These are phyloP conservation scores for Dichetophora obliterata DNA, from an alignment of 2,888 invertebrate genomes.

Conservation along the genomic window DNA sequence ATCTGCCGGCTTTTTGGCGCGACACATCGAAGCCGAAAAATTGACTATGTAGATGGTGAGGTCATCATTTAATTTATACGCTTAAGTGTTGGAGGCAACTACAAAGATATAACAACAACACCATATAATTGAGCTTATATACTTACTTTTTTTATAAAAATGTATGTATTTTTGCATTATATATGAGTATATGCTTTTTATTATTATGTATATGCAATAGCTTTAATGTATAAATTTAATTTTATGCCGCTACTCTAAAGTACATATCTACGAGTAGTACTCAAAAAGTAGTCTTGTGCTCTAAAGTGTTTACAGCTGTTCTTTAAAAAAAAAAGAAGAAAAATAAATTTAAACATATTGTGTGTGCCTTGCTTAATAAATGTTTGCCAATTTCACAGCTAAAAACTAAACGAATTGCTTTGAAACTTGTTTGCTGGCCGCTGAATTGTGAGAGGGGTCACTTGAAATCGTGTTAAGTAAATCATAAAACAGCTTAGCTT, in stretches of 20 bases:
- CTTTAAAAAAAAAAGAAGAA: background rate
- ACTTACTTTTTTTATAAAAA: too few species aligned
- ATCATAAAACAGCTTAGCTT: background rate
- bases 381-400: background rate
- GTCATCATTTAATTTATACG: slow-evolving; percentile 25
- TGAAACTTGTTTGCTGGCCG: background rate
- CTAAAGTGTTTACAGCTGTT: background rate
- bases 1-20: slow-evolving; percentile 17
- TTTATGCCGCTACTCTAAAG: too few species aligned
- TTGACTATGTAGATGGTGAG: slow-evolving; percentile 21
- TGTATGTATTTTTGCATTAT: too few species aligned
- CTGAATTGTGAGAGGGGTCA: background rate
- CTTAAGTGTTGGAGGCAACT: background rate
- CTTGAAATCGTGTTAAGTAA: background rate
- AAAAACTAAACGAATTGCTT: background rate
- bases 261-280: too few species aligned
- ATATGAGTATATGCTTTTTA: too few species aligned
- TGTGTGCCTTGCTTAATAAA: background rate
- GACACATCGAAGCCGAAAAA: background rate
- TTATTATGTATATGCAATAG: too few species aligned
- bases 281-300: background rate
- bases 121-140: too few species aligned
- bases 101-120: background rate
- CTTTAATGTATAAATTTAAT: too few species aligned
- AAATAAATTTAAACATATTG: background rate